Evolutionary conservation across 2,888 invertebrate species (phyloP).

Genomic region (Drosophila algonquin): DNA sequence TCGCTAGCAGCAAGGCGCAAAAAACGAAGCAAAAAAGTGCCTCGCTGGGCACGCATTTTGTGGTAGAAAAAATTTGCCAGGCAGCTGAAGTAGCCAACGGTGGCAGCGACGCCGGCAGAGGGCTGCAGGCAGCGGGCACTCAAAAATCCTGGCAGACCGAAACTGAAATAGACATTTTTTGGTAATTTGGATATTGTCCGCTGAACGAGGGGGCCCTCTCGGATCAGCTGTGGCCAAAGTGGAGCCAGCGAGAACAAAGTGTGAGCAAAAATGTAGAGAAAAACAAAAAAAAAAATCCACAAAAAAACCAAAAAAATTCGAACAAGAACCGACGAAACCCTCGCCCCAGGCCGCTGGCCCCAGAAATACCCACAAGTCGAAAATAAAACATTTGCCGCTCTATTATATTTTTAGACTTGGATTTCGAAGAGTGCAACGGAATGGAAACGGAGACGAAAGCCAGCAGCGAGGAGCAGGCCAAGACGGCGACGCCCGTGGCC

Average conservation of each 20-base stretch:
- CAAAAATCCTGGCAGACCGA: constrained; percentile 5
- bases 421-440: constrained; percentile 35
- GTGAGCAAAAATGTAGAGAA: background rate
- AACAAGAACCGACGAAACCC: constrained; percentile 6
- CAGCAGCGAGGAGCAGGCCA: constrained; percentile 35
- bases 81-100: constrained; percentile 44
- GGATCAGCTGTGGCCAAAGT: background rate
- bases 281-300: background rate
- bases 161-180: background rate
- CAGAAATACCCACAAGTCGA: constrained; percentile 59
- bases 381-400: constrained; percentile 28
- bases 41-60: constrained; percentile 50
- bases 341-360: constrained; percentile 11
- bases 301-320: background rate
- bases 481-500: constrained; percentile 14
- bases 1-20: constrained; percentile 13
- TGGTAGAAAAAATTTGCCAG: constrained; percentile 54
- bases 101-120: constrained; percentile 43
- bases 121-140: constrained; percentile 32
- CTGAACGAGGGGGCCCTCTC: background rate
- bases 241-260: constrained; percentile 49
- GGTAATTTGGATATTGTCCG: background rate
- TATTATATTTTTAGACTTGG: constrained; percentile 67
- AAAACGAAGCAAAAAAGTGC: constrained; percentile 50
- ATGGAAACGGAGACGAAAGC: constrained; percentile 66